Evolutionary conservation across 1,140 invertebrate genomes (phyloP), one percentile per base, ranked within the genome.

Genomic region (Trichonephila inaurata): DNA sequence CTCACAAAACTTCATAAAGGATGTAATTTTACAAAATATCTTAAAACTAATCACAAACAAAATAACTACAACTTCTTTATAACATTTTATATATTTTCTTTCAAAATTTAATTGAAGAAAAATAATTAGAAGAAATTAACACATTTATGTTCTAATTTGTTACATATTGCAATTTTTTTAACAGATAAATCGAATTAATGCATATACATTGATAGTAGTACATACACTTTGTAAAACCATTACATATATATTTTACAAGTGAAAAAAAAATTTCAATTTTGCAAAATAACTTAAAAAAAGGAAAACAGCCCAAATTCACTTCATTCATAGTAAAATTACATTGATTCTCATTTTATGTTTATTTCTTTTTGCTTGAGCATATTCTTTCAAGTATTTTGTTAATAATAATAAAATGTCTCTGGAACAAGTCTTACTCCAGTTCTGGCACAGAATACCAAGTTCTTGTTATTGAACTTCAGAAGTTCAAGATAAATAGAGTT

Each of bases 361-460:
- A 40, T 77, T 77, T 33, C 72, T 10, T 33, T 77, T 77, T 3
- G 33, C 10, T 77, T 77, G 72, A 77, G 72, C 72, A 77, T 16
- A 40, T 21, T 77, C 72, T 77, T 77, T 14, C 14, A 77, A 77
- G 33, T 77, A 77, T 40, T 77, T 28, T 7, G 14, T 33, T 24
- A 69, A 69, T 51, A 10, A 51, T 10, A 64, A 64, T 14, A 77
- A 69, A 14, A 33, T 24, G 28, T 77, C 28, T 77, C n/a, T 77
- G 72, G 72, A 77, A 77, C 33, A 28, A 77, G 28, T 40, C 28
- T 16, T 24, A 16, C 28, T 77, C 16, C 69, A 77, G 33, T 40
- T 40, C 82, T 85, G 82, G 82, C 82, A 85, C 82, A 16, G 18
- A 33, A 33, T 77, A 77, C 72, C 28, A 28, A 51, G 44, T 85